Conservation (phyloP, 2,113 vertebrate genomes). For the Mirza zaza region DNA sequence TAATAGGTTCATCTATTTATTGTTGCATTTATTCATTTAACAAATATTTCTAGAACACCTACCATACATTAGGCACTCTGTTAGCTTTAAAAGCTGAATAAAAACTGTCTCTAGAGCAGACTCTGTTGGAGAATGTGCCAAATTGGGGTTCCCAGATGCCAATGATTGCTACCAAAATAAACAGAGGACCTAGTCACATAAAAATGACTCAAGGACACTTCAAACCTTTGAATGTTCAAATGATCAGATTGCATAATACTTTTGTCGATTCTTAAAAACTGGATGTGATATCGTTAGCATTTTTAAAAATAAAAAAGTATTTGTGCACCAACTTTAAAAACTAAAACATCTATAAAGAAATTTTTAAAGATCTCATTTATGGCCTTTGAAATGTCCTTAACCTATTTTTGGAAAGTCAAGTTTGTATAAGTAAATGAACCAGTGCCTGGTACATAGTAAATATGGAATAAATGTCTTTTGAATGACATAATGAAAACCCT, state of each 20-base stretch:
- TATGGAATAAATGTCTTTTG: neutral
- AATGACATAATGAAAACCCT: neutral
- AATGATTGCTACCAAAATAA: neutral
- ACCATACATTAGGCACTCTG: neutral
- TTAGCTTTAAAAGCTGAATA: neutral
- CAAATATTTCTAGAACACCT: neutral
- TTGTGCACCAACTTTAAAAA: neutral
- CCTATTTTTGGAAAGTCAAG: neutral
- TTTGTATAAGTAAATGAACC: neutral
- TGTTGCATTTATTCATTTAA: slow-evolving; percentile 19
- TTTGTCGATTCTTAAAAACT: neutral
- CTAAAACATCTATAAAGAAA: slow-evolving; percentile 1
- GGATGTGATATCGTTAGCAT: neutral
- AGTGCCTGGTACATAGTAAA: neutral
- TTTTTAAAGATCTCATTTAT: neutral
- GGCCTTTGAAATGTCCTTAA: neutral
- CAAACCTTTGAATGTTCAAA: slow-evolving; percentile 32
- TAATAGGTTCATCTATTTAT: neutral
- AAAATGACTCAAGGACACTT: neutral
- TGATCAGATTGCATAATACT: neutral
- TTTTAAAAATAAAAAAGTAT: neutral
- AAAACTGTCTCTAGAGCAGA: neutral
- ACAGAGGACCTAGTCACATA: neutral
- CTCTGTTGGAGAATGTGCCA: neutral
- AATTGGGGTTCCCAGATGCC: neutral